A percentile compares a stretch with the other conserved stretches of the same genome.
These are phyloP conservation scores for Bombus picipes DNA, from an alignment of 1,140 invertebrate species.

Conservation along the genomic window DNA sequence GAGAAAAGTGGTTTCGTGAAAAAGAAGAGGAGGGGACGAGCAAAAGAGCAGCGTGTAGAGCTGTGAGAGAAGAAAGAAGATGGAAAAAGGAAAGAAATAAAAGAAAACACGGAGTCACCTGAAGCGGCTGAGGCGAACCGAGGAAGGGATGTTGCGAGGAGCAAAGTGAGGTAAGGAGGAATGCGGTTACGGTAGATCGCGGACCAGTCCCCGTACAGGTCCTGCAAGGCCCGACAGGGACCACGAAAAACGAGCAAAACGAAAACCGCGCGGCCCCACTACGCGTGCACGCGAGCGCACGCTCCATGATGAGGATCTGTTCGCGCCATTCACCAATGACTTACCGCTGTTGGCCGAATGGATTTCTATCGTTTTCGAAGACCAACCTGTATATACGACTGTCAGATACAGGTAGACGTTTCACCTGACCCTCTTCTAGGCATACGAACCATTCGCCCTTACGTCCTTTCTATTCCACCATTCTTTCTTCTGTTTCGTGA, in stretches of 20 bases:
- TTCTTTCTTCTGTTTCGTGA: not conserved
- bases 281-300: not conserved
- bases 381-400: constrained; percentile 26
- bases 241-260: constrained; percentile 66
- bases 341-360: constrained; percentile 48
- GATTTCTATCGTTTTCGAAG: constrained; percentile 64
- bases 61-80: constrained; percentile 6
- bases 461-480: not conserved
- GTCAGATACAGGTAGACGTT: constrained; percentile 20
- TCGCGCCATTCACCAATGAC: constrained; percentile 66
- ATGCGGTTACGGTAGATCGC: constrained; percentile 79
- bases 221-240: constrained; percentile 58
- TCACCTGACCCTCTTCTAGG: constrained; percentile 43
- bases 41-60: not conserved
- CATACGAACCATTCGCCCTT: not conserved
- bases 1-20: constrained; percentile 32
- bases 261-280: constrained; percentile 46
- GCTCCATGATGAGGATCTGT: constrained; percentile 36
- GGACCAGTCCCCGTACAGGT: constrained; percentile 70
- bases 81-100: not conserved
- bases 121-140: constrained; percentile 48
- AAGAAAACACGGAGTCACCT: constrained; percentile 35
- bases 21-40: constrained; percentile 35
- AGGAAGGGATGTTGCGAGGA: constrained; percentile 41
- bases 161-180: constrained; percentile 67